Conservation (phyloP, 2,888 invertebrate genomes). For the Microplitis manilae region DNA sequence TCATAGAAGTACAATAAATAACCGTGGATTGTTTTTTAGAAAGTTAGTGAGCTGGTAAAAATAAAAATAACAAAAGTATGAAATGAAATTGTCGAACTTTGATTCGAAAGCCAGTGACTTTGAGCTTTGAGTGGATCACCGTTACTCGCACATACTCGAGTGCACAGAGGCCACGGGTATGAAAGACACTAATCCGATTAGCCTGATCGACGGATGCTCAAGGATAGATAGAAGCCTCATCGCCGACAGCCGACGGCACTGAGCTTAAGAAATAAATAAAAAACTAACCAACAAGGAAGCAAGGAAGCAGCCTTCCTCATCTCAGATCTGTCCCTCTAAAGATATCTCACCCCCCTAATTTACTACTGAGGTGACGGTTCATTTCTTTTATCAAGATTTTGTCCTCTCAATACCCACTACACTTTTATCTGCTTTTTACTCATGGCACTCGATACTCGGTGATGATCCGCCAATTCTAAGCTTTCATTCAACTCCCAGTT, state of each 20-base stretch:
- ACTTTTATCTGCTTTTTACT: neutral
- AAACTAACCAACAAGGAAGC: neutral
- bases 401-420: neutral
- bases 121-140: neutral
- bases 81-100: neutral
- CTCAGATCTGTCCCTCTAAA: neutral
- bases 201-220: neutral
- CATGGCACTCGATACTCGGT: neutral
- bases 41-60: too few relatives aligned
- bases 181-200: neutral
- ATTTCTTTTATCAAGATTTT: neutral
- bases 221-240: neutral
- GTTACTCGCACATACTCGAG: neutral
- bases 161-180: neutral
- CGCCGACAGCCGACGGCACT: neutral
- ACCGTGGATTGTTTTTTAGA: too few relatives aligned
- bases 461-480: neutral
- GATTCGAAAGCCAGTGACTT: neutral
- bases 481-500: neutral
- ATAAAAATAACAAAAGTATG: neutral
- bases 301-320: neutral
- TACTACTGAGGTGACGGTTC: neutral
- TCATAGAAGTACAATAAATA: too few relatives aligned
- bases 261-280: neutral
- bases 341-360: neutral